phyloP scores from a whole-genome alignment of 2,113 vertebrate species.

The Hystrix cristata region DNA sequence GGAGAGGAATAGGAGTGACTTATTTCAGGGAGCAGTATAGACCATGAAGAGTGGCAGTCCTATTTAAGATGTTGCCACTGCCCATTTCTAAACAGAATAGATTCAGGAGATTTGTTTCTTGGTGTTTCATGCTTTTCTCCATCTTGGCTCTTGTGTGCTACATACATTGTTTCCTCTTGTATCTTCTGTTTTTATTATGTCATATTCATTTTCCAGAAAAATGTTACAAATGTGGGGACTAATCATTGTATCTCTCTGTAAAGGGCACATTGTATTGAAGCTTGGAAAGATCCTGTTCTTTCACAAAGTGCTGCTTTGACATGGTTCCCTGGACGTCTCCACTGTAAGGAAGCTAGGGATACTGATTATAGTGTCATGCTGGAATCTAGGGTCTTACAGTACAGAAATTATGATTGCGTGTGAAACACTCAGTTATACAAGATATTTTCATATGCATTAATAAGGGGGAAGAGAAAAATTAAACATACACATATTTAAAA shows the following conservation, averaged over 20 bases:
- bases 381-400: background rate
- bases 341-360: background rate
- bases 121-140: background rate
- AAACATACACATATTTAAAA: constrained; percentile 27
- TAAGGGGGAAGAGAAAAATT: background rate
- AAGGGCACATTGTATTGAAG: background rate
- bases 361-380: background rate
- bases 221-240: background rate
- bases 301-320: background rate
- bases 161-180: background rate
- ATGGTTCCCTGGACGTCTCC: background rate
- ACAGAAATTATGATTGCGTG: background rate
- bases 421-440: background rate
- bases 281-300: background rate
- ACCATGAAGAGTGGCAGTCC: background rate
- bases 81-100: background rate
- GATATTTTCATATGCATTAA: background rate
- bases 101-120: background rate
- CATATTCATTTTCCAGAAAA: background rate
- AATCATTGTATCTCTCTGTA: background rate
- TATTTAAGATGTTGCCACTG: too few relatives aligned
- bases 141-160: background rate
- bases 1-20: background rate
- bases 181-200: background rate
- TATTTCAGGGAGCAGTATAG: background rate